Conservation (phyloP, 1,140 invertebrate genomes). For the Hestina assimilis region DNA sequence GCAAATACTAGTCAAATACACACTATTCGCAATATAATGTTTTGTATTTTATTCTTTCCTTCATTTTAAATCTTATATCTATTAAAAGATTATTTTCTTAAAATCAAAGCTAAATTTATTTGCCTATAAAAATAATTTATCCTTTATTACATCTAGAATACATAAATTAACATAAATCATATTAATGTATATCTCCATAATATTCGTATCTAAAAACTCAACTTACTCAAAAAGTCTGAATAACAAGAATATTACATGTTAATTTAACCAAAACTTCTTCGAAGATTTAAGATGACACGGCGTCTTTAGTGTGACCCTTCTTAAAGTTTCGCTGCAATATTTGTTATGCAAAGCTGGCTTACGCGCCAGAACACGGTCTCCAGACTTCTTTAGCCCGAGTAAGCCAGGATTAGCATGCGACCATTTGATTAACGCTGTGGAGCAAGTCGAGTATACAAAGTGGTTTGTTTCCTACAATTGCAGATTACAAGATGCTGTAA, state of each 20-base stretch:
- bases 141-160: too few species aligned
- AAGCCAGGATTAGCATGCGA: slow-evolving; percentile 17
- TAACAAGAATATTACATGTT: too few species aligned
- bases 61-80: too few species aligned
- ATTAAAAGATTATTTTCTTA: too few species aligned
- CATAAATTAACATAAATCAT: not conserved
- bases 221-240: not conserved
- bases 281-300: slow-evolving; percentile 1
- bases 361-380: not conserved
- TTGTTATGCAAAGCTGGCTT: slow-evolving; percentile 20
- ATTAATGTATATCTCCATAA: too few species aligned
- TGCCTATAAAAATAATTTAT: too few species aligned
- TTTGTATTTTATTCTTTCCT: too few species aligned
- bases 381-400: slow-evolving; percentile 6
- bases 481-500: slow-evolving; percentile 5
- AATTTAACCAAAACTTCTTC: too few species aligned
- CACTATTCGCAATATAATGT: too few species aligned
- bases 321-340: slow-evolving; percentile 8
- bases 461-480: slow-evolving; percentile 4
- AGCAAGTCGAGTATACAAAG: slow-evolving; percentile 6
- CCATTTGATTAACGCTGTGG: slow-evolving; percentile 17
- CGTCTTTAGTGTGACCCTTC: not conserved
- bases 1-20: too few species aligned
- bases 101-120: too few species aligned
- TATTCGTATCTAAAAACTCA: too few species aligned